Evolutionary conservation across 2,113 vertebrate genomes (phyloP), one percentile per base, ranked within the genome.

Genomic region (Oncorhynchus mykiss): DNA sequence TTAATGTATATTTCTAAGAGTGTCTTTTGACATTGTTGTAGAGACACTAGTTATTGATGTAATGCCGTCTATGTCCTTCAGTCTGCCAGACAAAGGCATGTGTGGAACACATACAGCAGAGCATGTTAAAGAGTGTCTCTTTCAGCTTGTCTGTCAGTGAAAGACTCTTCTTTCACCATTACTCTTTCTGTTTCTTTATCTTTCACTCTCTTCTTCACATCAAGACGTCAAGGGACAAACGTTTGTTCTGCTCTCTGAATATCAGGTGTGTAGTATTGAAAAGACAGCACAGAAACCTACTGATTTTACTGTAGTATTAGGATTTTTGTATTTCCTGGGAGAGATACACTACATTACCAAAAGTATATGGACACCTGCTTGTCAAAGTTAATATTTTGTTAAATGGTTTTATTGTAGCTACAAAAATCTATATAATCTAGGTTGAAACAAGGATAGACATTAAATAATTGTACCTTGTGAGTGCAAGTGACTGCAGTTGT

Each of bases 61-160:
- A 73, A 79, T 82, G 82, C 66, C 79, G 70, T 85, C 84, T 87
- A 75, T 83, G 87, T 91, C 89, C 91, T 91, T 92, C 87, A 83
- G 76, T 86, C 77, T 85, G 81, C 85, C 80, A 86, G 45, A 80
- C 80, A 87, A 79, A 83, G 77, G 81, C 70, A 24, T 12, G 49
- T 65, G 70, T 64, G 57, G 78, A 80, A 62, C 69, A 13, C 70
- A 82, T 66, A 81, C 77, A 84, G 85, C 88, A 75, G 82, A 82
- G 80, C 80, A 89, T 86, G 87, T 88, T 84, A 86, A 83, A 80
- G 91, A 87, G 84, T 90, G 89, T 91, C 78, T 82, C 86, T 90
- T 87, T 90, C 79, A 83, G 80, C 76, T 84, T 91, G 87, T 90
- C 89, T 92, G 88, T 90, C 83, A 65, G 16, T 70, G 49, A 85